These are phyloP conservation scores for Drosophila tsacasi DNA, from an alignment of 1,140 invertebrate genomes.

Conservation along the genomic window DNA sequence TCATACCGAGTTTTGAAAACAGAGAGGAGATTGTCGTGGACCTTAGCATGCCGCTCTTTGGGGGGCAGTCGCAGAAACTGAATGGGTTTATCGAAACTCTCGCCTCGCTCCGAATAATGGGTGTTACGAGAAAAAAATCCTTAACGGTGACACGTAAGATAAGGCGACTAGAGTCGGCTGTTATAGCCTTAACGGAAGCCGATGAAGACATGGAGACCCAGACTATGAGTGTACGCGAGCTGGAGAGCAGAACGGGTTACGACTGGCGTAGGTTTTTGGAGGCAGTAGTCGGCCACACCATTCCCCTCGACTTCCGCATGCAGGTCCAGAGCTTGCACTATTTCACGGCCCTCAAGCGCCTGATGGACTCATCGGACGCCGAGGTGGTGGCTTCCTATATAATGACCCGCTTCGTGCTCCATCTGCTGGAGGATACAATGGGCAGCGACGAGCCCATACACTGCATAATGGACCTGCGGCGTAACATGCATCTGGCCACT, in stretches of 20 bases:
- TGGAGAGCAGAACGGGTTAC: slow-evolving; percentile 17
- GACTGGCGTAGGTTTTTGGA: slow-evolving; percentile 48
- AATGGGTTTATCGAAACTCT: background rate
- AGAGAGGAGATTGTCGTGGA: slow-evolving; percentile 30
- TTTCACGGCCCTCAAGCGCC: slow-evolving; percentile 17
- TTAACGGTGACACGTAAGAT: background rate
- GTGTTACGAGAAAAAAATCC: background rate
- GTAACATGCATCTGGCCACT: slow-evolving; percentile 57
- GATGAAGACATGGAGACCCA: slow-evolving; percentile 8
- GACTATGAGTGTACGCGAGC: slow-evolving; percentile 11
- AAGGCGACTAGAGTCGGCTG: slow-evolving; percentile 12
- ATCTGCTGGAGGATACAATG: slow-evolving; percentile 43
- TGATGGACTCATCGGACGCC: slow-evolving; percentile 36
- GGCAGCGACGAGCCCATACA: slow-evolving; percentile 16
- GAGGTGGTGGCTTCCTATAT: slow-evolving; percentile 62
- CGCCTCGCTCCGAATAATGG: slow-evolving; percentile 4
- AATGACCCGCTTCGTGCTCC: slow-evolving; percentile 60
- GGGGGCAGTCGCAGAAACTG: background rate
- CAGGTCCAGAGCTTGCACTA: slow-evolving; percentile 27
- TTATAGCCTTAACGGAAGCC: slow-evolving; percentile 15
- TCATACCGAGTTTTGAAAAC: slow-evolving; percentile 8
- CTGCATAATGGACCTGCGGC: slow-evolving; percentile 53
- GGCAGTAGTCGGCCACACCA: slow-evolving; percentile 19
- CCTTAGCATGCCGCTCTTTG: slow-evolving; percentile 43
- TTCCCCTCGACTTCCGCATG: slow-evolving; percentile 9